phyloP scores from a whole-genome alignment of 2,888 invertebrate species.

The Leistus spinibarbis region DNA sequence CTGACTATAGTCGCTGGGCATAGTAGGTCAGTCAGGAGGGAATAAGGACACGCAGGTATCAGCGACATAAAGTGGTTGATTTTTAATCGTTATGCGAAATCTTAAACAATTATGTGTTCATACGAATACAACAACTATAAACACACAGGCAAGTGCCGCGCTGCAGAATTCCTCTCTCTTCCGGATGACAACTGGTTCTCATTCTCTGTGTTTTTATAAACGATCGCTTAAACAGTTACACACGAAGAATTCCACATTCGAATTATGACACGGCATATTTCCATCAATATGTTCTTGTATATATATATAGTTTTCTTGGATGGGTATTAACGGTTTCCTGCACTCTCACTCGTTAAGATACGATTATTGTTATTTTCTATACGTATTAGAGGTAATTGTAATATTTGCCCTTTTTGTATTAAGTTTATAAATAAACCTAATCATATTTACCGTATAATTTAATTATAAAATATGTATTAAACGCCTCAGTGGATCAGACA shows the following conservation, averaged over 20 bases:
- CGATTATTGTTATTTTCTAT: neutral
- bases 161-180: conserved; percentile 9
- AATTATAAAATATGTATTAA: neutral
- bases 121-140: neutral
- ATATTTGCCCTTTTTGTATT: neutral
- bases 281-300: neutral
- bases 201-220: neutral
- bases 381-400: neutral
- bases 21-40: neutral
- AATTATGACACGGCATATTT: neutral
- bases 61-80: neutral
- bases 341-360: neutral
- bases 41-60: neutral
- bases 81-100: conserved; percentile 7
- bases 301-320: conserved; percentile 1
- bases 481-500: neutral
- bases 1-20: neutral
- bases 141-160: neutral
- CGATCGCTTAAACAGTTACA: conserved; percentile 2
- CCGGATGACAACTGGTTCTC: conserved; percentile 7
- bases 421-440: neutral
- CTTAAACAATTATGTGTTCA: neutral
- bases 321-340: neutral
- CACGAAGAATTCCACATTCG: conserved; percentile 4
- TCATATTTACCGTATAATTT: neutral